Evolutionary conservation across 1,140 invertebrate species (phyloP).

Genomic region (Zaprionus taronus): DNA sequence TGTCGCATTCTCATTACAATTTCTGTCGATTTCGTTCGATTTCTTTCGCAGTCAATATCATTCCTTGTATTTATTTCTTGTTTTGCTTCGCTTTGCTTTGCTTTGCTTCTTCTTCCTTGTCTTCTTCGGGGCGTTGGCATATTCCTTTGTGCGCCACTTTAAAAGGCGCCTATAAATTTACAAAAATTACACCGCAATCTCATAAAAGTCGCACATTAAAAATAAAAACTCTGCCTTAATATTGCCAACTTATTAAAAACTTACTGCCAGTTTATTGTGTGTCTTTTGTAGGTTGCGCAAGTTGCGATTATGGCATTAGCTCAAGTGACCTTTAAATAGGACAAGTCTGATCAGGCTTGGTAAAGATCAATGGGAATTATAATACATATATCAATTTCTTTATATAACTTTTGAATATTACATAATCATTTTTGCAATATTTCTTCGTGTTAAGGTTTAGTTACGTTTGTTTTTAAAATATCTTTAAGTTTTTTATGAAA

Average conservation of each 20-base stretch:
- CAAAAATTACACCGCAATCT: slow-evolving; percentile 59
- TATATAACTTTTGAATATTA: too few species aligned
- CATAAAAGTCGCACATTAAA: slow-evolving; percentile 60
- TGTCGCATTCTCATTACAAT: slow-evolving; percentile 62
- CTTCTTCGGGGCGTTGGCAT: slow-evolving; percentile 29
- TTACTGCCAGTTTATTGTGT: slow-evolving; percentile 11
- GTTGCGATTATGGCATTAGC: neutral
- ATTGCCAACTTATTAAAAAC: slow-evolving; percentile 38
- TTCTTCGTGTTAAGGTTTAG: too few species aligned
- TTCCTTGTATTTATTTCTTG: slow-evolving; percentile 22
- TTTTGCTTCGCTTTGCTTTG: neutral
- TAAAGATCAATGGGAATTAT: neutral
- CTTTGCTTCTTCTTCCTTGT: slow-evolving; percentile 7
- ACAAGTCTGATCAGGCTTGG: neutral
- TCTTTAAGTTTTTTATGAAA: too few species aligned
- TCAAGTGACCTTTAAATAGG: neutral
- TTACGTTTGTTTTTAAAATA: too few species aligned
- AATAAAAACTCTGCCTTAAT: slow-evolving; percentile 40
- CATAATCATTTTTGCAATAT: too few species aligned
- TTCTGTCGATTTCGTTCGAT: slow-evolving; percentile 52
- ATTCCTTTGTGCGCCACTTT: slow-evolving; percentile 49
- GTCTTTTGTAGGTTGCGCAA: slow-evolving; percentile 2
- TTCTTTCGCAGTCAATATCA: slow-evolving; percentile 51
- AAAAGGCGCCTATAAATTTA: slow-evolving; percentile 39
- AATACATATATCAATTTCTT: too few species aligned